Evolutionary conservation across 1,140 invertebrate species (phyloP).

Genomic region (Tetramorium simillimum): DNA sequence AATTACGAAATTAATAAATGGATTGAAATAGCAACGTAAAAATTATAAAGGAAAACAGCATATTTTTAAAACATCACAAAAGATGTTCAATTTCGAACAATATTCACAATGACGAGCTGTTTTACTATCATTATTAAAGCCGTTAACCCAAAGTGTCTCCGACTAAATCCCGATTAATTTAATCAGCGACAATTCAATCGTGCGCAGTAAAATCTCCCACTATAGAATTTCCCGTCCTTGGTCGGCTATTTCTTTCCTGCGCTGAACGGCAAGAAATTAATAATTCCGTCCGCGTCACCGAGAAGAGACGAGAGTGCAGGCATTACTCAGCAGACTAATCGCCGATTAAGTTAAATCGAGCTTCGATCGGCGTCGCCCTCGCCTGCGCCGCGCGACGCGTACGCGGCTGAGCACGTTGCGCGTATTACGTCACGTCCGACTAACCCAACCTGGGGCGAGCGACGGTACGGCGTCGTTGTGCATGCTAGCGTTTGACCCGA

Average conservation of each 20-base stretch:
- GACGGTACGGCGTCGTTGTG: slow-evolving; percentile 25
- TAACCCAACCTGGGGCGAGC: slow-evolving; percentile 40
- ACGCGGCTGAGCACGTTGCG: not conserved
- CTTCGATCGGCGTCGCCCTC: not conserved
- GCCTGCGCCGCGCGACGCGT: not conserved
- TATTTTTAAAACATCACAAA: too few species aligned
- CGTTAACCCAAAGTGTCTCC: too few species aligned
- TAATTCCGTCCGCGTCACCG: not conserved
- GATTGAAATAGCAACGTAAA: too few species aligned
- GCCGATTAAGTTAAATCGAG: not conserved
- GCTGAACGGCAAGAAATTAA: not conserved
- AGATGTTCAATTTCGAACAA: too few species aligned
- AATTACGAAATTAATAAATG: too few species aligned
- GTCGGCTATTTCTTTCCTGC: not conserved
- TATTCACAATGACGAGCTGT: too few species aligned
- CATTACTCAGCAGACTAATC: slow-evolving; percentile 1
- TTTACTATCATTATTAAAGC: too few species aligned
- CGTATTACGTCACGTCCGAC: slow-evolving; percentile 34
- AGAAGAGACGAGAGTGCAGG: not conserved
- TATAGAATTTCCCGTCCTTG: not conserved
- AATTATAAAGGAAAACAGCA: too few species aligned
- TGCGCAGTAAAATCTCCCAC: not conserved
- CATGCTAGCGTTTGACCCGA: slow-evolving; percentile 59
- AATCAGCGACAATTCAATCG: not conserved
- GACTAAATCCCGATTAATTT: not conserved